Conservation (phyloP, 2,113 vertebrate genomes). For the Vombatus ursinus region DNA sequence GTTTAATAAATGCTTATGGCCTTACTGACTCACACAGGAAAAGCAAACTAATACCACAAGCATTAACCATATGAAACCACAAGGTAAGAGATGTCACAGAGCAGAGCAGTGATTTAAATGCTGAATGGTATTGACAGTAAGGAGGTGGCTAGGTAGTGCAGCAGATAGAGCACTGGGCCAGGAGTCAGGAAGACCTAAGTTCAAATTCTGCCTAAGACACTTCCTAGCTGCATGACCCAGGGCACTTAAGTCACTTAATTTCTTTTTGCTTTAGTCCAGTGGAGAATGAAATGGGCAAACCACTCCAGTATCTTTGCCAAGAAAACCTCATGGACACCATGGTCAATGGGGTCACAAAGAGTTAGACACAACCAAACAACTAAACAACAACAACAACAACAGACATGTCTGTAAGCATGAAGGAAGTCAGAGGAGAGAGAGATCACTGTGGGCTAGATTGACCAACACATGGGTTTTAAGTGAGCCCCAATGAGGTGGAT, state of each 20-base stretch:
- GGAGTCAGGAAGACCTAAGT: background rate
- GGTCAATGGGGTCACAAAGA: background rate
- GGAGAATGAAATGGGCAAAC: background rate
- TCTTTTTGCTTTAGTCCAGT: background rate
- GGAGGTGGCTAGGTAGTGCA: background rate
- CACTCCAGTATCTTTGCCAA: background rate
- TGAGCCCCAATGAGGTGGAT: background rate
- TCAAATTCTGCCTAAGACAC: background rate
- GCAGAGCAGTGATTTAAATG: rapidly evolving
- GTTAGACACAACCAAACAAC: background rate
- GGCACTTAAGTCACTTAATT: background rate
- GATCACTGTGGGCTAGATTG: background rate
- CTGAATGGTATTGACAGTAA: background rate
- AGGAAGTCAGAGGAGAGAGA: background rate
- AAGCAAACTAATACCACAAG: background rate
- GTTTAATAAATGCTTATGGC: background rate
- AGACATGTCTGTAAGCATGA: background rate
- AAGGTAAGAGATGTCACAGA: background rate
- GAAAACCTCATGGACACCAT: background rate
- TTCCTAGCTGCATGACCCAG: background rate
- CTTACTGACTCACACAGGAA: too few relatives aligned
- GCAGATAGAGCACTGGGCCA: background rate
- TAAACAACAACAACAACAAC: background rate
- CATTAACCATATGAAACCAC: background rate
- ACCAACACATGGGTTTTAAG: background rate